A percentile compares a stretch with the other conserved stretches of the same genome.
phyloP scores from a whole-genome alignment of 2,888 invertebrate genomes.

The Glaucopsyche alexis region DNA sequence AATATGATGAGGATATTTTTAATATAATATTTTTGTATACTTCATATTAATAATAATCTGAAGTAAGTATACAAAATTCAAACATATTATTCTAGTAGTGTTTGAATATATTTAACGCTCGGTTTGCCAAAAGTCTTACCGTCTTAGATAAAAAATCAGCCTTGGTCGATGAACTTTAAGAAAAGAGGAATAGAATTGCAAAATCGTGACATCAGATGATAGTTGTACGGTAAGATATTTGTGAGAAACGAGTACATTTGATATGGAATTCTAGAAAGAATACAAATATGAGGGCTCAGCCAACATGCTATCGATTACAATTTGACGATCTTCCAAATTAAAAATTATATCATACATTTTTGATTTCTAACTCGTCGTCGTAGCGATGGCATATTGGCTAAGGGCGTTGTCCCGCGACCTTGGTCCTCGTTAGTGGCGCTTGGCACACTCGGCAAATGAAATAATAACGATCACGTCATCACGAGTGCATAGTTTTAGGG shows the following conservation, averaged over 20 bases:
- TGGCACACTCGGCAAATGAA: slow-evolving; percentile 19
- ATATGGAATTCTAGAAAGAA: no score
- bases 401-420: background rate
- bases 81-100: slow-evolving; percentile 6
- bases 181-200: slow-evolving; percentile 13
- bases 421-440: slow-evolving; percentile 3
- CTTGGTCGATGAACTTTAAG: slow-evolving; percentile 21
- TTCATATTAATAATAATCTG: background rate
- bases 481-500: background rate
- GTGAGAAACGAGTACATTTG: background rate
- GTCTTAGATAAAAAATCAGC: slow-evolving; percentile 15
- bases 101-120: slow-evolving; percentile 3
- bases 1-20: background rate
- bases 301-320: no score
- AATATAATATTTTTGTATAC: no score
- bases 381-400: no score
- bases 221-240: background rate
- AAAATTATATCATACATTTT: no score
- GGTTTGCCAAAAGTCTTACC: background rate
- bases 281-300: no score
- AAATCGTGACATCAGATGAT: slow-evolving; percentile 23
- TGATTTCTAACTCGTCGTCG: no score
- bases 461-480: background rate
- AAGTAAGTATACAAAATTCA: background rate
- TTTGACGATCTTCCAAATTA: no score